These are phyloP conservation scores for Balanococcus diminutus DNA, from an alignment of 2,888 invertebrate genomes.

Conservation along the genomic window DNA sequence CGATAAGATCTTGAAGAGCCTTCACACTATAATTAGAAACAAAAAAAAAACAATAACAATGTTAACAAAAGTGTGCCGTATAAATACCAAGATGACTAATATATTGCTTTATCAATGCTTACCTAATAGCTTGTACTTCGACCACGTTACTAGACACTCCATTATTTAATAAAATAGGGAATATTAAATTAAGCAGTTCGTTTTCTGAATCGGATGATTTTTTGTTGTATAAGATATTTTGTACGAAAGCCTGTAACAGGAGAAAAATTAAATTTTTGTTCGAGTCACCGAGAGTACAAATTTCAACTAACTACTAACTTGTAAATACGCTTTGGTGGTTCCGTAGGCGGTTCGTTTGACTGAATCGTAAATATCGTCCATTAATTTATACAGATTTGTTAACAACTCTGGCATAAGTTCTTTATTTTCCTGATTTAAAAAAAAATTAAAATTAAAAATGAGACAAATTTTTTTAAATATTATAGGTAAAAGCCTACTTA, in stretches of 20 bases:
- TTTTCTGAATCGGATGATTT: slow-evolving; percentile 1
- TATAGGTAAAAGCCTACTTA: neutral
- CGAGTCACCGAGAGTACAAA: slow-evolving; percentile 79
- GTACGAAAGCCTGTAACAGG: slow-evolving; percentile 46
- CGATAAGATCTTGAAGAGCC: slow-evolving; percentile 33
- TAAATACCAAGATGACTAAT: neutral
- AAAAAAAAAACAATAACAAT: neutral
- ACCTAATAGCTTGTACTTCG: slow-evolving; percentile 66
- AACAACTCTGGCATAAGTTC: slow-evolving; percentile 34
- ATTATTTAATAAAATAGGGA: slow-evolving; percentile 79
- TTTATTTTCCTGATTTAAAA: slow-evolving; percentile 35
- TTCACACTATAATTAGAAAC: slow-evolving; percentile 14
- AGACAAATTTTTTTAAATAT: neutral
- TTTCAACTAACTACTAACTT: slow-evolving; percentile 65
- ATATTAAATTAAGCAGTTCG: slow-evolving; percentile 71
- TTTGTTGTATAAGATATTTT: slow-evolving; percentile 23
- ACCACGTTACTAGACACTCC: slow-evolving; percentile 80
- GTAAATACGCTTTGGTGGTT: slow-evolving; percentile 47
- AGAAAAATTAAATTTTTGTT: slow-evolving; percentile 66
- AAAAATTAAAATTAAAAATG: neutral
- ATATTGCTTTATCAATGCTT: neutral
- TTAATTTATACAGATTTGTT: slow-evolving; percentile 42
- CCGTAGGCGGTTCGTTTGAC: slow-evolving; percentile 42
- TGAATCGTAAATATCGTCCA: slow-evolving; percentile 50
- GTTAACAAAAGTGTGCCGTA: neutral